Evolutionary conservation across 2,797 vertebrate genomes (phyloP), one percentile per base, ranked within the genome.

Genomic region (Sus cebifrons): DNA sequence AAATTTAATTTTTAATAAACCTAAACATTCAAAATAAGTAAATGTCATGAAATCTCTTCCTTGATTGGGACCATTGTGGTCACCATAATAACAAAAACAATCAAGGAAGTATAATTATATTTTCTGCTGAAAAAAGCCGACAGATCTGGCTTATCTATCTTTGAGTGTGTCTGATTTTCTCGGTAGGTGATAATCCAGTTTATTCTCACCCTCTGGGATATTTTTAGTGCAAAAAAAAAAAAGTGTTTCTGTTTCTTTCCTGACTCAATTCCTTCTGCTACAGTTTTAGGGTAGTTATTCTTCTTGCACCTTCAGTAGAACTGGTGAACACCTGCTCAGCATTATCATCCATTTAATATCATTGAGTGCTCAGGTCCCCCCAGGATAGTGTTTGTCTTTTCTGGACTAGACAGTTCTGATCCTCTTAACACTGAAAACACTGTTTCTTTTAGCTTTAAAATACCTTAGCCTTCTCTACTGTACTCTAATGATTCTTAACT

Each of bases 1-100:
- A 13, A 92, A 77, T 36, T 94, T 70, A 20, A 62, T 91, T 87
- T 96, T 73, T 32, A 96, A 85, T 91, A 96, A 75, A 87, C 1
- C 81, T 52, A 84, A 82, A 17, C 17, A 27, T 82, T 56, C 82
- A 96, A 97, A 94, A 91, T 85, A 62, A 3, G 83, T 75, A 81
- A 84, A 68, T 64, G 23, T 52, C 68, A 73, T 20, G 74, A 82
- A 60, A 27, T 27, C n/a, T 88, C 23, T 95, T 82, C 32, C 14
- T 95, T 86, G 71, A 52, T 54, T 86, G 82, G 67, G 40, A 88
- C 11, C 40, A 73, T 15, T 93, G 21, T 10, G 36, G 25, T 40
- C 71, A 71, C 32, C 60, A 8, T 67, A 91, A n/a, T 36, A 65
- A 81, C 18, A 81, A 91, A 60, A 85, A 40, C 11, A 86, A 32